A percentile compares a stretch with the other conserved stretches of the same genome.
Evolutionary conservation across 2,888 invertebrate species (phyloP).

Genomic region (Drosophila mettleri): DNA sequence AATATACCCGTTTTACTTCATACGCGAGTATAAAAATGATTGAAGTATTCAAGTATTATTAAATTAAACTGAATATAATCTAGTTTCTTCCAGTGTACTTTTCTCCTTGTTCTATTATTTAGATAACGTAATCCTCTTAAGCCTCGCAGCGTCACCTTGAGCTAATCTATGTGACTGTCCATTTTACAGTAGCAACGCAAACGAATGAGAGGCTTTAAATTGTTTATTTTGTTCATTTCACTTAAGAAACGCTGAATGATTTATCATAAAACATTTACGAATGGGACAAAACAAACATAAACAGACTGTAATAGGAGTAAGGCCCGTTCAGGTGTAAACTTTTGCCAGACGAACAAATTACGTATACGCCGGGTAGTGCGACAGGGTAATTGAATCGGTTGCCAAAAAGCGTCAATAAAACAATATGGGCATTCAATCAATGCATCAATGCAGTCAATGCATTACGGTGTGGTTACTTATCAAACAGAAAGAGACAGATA

Average conservation of each 20-base stretch:
- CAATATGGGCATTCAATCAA: slow-evolving; percentile 59
- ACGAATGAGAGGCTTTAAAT: not conserved
- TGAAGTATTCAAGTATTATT: not conserved
- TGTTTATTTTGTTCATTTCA: slow-evolving; percentile 4
- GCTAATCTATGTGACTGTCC: not conserved
- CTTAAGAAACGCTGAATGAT: not conserved
- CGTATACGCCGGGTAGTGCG: slow-evolving; percentile 61
- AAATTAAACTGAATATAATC: not conserved
- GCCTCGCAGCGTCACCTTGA: not conserved
- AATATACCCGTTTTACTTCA: not conserved
- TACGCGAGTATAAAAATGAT: not conserved
- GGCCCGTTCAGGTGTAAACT: slow-evolving; percentile 2
- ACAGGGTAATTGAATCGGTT: slow-evolving; percentile 24
- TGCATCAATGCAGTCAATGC: slow-evolving; percentile 58
- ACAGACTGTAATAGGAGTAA: slow-evolving; percentile 5
- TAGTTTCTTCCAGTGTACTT: not conserved
- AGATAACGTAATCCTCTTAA: slow-evolving; percentile 14
- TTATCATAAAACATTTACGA: not conserved
- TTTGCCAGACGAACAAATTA: slow-evolving; percentile 26
- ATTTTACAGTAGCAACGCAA: slow-evolving; percentile 10
- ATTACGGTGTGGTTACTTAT: slow-evolving; percentile 50
- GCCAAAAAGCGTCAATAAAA: slow-evolving; percentile 37
- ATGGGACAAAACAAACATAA: not conserved
- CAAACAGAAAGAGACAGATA: slow-evolving; percentile 23
- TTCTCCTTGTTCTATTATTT: slow-evolving; percentile 15